Base-by-base conservation (phyloP, 1,140 invertebrate species). In the Drosophila sturtevanti region DNA sequence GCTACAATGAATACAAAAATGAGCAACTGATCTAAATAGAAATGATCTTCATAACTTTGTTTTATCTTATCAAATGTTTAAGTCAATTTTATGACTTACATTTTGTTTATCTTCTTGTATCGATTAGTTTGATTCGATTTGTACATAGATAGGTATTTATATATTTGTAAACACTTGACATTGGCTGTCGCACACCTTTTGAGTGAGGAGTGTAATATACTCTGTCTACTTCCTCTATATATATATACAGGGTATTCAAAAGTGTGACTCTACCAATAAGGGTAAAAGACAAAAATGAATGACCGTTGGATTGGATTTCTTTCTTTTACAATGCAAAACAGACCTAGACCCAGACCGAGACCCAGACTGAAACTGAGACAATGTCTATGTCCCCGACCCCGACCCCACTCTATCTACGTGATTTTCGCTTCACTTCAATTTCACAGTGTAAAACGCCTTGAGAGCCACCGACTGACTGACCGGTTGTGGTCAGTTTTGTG, bases 371-470 rank as follows among this genome's bases (percentile, higher is more conserved):
- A 44, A 44, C 16, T 44, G 41, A 44, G 41, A 44, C 14, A 44
- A 7, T 12, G 41, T 16, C 9, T 4, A 16, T 48, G 9, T 24
- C 16, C 14, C 44, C 62, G 38, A 38, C 63, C 48, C 31, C 34
- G 60, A 54, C 66, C 68, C 27, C 55, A 69, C 63, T 82, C 48
- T 62, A 71, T 55, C 34, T 35, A 24, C 35, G 58, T 44, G 62
- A n/a, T 21, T 48, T 21, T 52, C 31, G 38, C 38, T 62, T 56
- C 71, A 51, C 52, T 61, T 62, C 56, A 41, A 41, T 55, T 68
- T 68, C 41, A 48, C 66, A 55, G 67, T 78, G 81, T 81, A 85
- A 85, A 60, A 58, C 65, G 66, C 82, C 81, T 87, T 82, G 84
- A 82, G 65, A 61, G 35, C 71, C 9, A 48, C 9, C 41, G 41